Percentiles rank a stretch among this genome's conserved stretches.
These are phyloP conservation scores for Pipra filicauda DNA, from an alignment of 2,113 vertebrate species.

Conservation along the genomic window DNA sequence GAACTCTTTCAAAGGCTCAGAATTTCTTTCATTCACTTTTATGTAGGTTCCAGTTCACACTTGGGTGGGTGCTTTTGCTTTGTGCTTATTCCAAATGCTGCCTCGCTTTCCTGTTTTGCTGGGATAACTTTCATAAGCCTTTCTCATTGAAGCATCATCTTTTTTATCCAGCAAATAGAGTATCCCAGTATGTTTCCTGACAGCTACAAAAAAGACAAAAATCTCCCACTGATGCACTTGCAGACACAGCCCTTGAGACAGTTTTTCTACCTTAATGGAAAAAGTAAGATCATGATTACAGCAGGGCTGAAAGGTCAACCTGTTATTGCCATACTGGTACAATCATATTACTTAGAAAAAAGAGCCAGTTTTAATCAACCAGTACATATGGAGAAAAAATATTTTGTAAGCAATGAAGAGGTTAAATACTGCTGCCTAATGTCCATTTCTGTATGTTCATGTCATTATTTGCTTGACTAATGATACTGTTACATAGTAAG, in stretches of 20 bases:
- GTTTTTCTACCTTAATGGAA: neutral
- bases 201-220: neutral
- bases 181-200: neutral
- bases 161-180: neutral
- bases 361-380: neutral
- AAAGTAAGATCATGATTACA: neutral
- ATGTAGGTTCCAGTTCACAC: neutral
- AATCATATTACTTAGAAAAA: neutral
- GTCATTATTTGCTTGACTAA: neutral
- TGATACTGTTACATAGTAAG: neutral
- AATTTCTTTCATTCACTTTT: constrained; percentile 21
- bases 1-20: constrained; percentile 29
- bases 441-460: neutral
- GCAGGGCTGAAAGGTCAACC: neutral
- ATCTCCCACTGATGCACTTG: neutral
- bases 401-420: neutral
- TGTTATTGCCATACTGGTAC: neutral
- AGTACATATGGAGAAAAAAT: neutral
- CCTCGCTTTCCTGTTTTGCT: constrained; percentile 1
- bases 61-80: neutral
- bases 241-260: neutral
- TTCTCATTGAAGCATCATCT: neutral
- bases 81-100: neutral
- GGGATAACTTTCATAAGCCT: neutral
- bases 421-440: neutral